Conservation (phyloP, 2,113 vertebrate species). For the Scopus umbretta region DNA sequence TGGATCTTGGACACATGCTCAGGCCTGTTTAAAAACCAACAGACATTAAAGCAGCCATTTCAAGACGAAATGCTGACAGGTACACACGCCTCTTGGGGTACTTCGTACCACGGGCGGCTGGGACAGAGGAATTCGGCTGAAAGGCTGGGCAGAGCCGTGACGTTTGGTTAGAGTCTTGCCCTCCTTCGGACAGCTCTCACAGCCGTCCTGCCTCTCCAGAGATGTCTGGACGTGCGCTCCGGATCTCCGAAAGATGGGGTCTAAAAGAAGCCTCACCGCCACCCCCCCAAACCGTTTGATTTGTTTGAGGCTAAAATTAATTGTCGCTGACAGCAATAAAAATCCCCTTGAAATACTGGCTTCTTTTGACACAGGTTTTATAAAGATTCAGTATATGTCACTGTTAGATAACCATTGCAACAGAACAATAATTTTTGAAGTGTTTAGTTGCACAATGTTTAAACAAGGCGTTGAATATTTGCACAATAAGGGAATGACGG, state of each 20-base stretch:
- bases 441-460: constrained; percentile 41
- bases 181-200: not conserved
- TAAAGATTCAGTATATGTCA: not conserved
- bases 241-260: not conserved
- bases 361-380: not conserved
- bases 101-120: not conserved
- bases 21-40: not conserved
- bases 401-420: not conserved
- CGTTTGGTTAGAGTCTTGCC: not conserved
- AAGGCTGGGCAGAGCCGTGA: not conserved
- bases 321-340: not conserved
- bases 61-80: not conserved
- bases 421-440: not conserved
- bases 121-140: not conserved
- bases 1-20: not conserved
- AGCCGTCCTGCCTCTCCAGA: not conserved
- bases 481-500: not conserved
- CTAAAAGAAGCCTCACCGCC: not conserved
- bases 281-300: not conserved
- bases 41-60: not conserved
- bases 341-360: not conserved
- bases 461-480: constrained; percentile 18
- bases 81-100: not conserved
- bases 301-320: not conserved
- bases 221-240: not conserved